Conservation (phyloP, 2,888 invertebrate species). For the Pseudanteris insignis region DNA sequence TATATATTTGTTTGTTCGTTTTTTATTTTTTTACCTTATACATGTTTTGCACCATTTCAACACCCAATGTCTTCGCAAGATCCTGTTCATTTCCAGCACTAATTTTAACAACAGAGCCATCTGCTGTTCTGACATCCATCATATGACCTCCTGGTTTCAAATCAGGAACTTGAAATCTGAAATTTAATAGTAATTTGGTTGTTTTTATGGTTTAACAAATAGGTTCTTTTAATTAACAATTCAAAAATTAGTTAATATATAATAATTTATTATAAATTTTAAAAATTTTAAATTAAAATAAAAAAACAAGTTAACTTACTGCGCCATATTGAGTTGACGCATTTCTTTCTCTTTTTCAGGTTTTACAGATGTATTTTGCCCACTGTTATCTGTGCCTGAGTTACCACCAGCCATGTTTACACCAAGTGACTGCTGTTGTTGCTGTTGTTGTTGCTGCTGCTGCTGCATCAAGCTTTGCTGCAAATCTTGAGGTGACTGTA, state of each 20-base stretch:
- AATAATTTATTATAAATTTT: too few species aligned
- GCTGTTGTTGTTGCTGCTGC: conserved; percentile 71
- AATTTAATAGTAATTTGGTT: too few species aligned
- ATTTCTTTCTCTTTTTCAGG: conserved; percentile 61
- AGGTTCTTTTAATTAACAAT: not conserved
- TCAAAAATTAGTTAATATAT: too few species aligned
- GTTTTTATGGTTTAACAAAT: not conserved
- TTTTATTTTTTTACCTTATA: conserved; percentile 75
- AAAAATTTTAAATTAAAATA: too few species aligned
- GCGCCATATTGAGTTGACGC: conserved; percentile 63
- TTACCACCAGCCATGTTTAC: conserved; percentile 56
- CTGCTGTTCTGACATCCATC: conserved; percentile 74
- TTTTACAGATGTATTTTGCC: conserved; percentile 55
- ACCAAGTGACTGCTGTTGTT: conserved; percentile 66
- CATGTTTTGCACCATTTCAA: conserved; percentile 83
- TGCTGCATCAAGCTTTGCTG: conserved; percentile 67
- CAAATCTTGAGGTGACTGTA: conserved; percentile 64
- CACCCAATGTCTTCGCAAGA: conserved; percentile 71
- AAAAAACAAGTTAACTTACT: too few species aligned
- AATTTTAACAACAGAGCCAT: conserved; percentile 80
- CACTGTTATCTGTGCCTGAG: conserved; percentile 52
- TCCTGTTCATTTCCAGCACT: conserved; percentile 74
- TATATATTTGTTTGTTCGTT: too few species aligned
- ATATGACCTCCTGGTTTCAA: conserved; percentile 67
- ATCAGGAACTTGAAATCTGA: conserved; percentile 66